Base-by-base conservation (phyloP, 2,888 invertebrate genomes). In the Netelia inedita region DNA sequence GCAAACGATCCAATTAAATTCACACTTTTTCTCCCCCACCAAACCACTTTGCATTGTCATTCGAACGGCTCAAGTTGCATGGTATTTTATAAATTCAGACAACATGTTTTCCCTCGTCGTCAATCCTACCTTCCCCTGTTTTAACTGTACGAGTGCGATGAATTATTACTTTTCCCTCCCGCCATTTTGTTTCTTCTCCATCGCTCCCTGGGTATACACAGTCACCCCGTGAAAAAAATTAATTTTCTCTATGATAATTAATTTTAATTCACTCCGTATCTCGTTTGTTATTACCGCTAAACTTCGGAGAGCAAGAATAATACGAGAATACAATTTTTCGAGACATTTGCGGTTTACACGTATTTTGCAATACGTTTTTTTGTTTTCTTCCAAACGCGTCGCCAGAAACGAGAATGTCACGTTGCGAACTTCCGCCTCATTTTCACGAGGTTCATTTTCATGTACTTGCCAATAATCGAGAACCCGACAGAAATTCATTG, bases 41-140 rank as follows among this genome's bases (percentile, higher is more conserved):
- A 68, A 57, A 61, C 79, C 74, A 63, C 46, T 74, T 83, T 79
- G 79, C 79, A 69, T 89, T 89, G 89, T 89, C 88, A 88, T 89
- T 86, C 88, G 89, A 89, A 89, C 88, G 88, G 88, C 88, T 83
- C 86, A 86, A 90, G 87, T 87, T 88, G 86, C 87, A 89, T 90
- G 87, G 88, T 88, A 89, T 90, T 76, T 89, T 90, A 90, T 89
- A 90, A 90, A 90, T 90, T 89, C 90, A 89, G 89, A 88, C 73
- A 50, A 53, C 46, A 55, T 79, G 50, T 65, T 68, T 41, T 78
- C 19, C 88, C 84, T 85, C 86, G 86, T 79, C 85, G 81, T 83
- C 87, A 69, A 83, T 88, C 82, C 83, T 85, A 88, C 86, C 86
- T 87, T 87, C 28, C 82, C 65, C 61, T 66, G 11, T 66, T 46